phyloP scores from a whole-genome alignment of 2,797 vertebrate species.

The Chelidonichthys spinosus region DNA sequence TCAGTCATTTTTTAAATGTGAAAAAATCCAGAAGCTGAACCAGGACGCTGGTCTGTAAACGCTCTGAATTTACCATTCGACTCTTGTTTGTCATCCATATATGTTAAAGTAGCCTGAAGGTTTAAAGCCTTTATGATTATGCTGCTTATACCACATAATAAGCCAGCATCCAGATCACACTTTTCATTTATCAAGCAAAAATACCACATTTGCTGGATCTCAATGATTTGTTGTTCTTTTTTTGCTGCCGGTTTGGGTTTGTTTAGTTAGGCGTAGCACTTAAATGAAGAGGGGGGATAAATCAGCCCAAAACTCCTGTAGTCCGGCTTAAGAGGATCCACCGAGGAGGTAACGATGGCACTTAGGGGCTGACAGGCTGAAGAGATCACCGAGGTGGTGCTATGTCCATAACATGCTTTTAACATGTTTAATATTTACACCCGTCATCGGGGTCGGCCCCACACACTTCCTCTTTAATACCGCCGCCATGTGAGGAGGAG shows the following conservation, averaged over 20 bases:
- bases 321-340: background rate
- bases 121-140: background rate
- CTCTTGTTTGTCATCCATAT: background rate
- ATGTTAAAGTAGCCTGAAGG: background rate
- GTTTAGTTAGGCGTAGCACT: background rate
- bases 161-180: background rate
- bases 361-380: background rate
- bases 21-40: background rate
- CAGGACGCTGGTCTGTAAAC: background rate
- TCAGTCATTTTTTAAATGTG: background rate
- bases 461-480: slow-evolving; percentile 31
- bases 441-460: slow-evolving; percentile 19
- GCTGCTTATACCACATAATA: background rate
- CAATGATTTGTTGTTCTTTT: slow-evolving; percentile 6
- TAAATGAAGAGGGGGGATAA: background rate
- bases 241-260: slow-evolving; percentile 6
- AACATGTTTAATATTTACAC: slow-evolving; percentile 64
- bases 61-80: background rate
- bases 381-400: background rate
- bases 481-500: slow-evolving; percentile 10
- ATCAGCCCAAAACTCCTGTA: background rate
- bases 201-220: background rate
- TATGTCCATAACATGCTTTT: slow-evolving; percentile 50
- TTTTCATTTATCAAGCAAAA: slow-evolving; percentile 9
- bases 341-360: background rate